A percentile compares a stretch with the other conserved stretches of the same genome.
phyloP scores from a whole-genome alignment of 2,797 vertebrate species.

The Chrysocyon brachyurus region DNA sequence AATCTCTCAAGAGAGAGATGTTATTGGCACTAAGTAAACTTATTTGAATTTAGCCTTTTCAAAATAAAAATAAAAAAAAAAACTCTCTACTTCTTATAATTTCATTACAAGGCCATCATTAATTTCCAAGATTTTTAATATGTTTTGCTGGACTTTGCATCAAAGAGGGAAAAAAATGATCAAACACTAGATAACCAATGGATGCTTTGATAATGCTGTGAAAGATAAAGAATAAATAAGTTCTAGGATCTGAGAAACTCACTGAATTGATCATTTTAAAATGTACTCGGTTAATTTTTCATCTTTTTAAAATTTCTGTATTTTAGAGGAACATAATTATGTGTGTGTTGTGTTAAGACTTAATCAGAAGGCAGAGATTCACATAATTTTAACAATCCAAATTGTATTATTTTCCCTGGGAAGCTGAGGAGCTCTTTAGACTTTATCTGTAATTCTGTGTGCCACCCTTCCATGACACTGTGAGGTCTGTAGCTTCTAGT shows the following conservation, averaged over 20 bases:
- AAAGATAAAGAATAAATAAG: conserved; percentile 66
- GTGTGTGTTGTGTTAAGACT: conserved; percentile 63
- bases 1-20: conserved; percentile 5
- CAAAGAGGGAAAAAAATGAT: conserved; percentile 23
- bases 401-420: not conserved
- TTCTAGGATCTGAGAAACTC: conserved; percentile 57
- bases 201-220: conserved; percentile 59
- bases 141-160: conserved; percentile 7
- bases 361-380: conserved; percentile 41
- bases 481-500: not conserved
- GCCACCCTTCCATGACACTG: not conserved
- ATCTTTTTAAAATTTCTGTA: conserved; percentile 11
- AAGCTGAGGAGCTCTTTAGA: not conserved
- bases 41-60: conserved; percentile 21
- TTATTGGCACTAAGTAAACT: not conserved
- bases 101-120: not conserved
- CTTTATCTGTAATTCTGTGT: not conserved
- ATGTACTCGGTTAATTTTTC: conserved; percentile 72
- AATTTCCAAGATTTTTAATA: not conserved
- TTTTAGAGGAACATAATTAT: conserved; percentile 73
- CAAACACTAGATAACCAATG: conserved; percentile 3
- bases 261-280: conserved; percentile 69
- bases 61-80: not conserved
- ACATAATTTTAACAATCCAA: conserved; percentile 50
- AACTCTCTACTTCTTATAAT: not conserved